Evolutionary conservation across 2,888 invertebrate species (phyloP).

Genomic region (Acronicta psi): DNA sequence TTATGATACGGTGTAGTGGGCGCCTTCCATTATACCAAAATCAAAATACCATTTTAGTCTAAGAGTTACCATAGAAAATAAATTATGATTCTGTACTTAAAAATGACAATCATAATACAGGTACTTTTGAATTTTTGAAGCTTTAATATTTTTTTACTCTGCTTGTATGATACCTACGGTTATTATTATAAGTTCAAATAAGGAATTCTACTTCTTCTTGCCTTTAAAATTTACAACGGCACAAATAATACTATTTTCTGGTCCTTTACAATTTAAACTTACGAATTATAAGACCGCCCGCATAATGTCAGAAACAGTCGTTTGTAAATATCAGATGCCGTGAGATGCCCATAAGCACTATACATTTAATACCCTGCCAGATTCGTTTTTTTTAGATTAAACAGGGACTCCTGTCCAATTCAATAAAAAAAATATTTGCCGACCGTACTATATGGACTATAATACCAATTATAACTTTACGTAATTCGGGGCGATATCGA

Average conservation of each 20-base stretch:
- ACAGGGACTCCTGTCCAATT: too few relatives aligned
- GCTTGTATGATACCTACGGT: background rate
- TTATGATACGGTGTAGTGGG: too few relatives aligned
- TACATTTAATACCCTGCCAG: too few relatives aligned
- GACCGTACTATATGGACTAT: too few relatives aligned
- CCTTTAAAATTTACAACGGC: background rate
- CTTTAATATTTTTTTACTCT: slow-evolving; percentile 27
- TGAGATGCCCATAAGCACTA: too few relatives aligned
- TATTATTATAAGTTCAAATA: slow-evolving; percentile 16
- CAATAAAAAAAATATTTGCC: too few relatives aligned
- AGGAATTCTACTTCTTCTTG: background rate
- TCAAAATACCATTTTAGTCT: too few relatives aligned
- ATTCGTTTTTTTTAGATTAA: too few relatives aligned
- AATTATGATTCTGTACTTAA: slow-evolving; percentile 2
- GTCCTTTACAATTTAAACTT: background rate
- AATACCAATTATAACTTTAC: too few relatives aligned
- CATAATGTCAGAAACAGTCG: too few relatives aligned
- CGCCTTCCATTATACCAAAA: too few relatives aligned
- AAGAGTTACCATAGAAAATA: slow-evolving; percentile 5
- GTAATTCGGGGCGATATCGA: background rate
- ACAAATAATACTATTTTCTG: background rate
- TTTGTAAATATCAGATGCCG: too few relatives aligned
- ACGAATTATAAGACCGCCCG: background rate
- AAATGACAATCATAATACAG: background rate
- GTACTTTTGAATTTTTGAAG: slow-evolving; percentile 28